Evolutionary conservation across 2,888 invertebrate genomes (phyloP), one percentile per base, ranked within the genome.

Genomic region (Drosophila anomalata): DNA sequence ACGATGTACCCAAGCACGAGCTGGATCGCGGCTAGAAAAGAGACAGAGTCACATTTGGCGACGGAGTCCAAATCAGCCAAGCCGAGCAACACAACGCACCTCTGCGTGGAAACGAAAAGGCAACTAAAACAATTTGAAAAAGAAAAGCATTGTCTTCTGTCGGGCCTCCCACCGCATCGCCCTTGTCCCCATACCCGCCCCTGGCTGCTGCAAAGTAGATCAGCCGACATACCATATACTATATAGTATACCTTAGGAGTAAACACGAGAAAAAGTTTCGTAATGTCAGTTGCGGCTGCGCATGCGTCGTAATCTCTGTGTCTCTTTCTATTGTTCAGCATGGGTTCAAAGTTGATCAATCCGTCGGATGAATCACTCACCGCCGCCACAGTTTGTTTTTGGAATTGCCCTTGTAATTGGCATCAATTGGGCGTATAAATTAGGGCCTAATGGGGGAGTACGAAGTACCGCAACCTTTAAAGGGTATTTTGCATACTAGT

Each of bases 341-440:
- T 59, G 89, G 78, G 84, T 88, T 84, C 89, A 84, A 75, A 87
- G 89, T 78, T 87, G 76, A 88, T 84, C 75, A 75, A 73, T 69
- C 60, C 39, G 65, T 48, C 54, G 63, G 52, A 61, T 70, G 57
- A 62, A 58, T 69, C 74, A 75, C 65, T 75, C 71, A 70, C 42
- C 62, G 61, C 65, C 72, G 58, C 72, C 61, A 59, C 69, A 57
- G 73, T 75, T 73, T 75, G 75, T 73, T 73, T 76, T 61, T 47
- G 61, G 73, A 75, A 75, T 71, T 70, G 73, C 75, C 61, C 46
- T 66, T 65, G 60, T 73, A 73, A 73, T 75, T 70, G 73, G 17
- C 75, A 59, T 24, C 59, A 53, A 69, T 62, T 73, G 56, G 7
- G 54, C 61, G 46, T 56, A 47, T 75, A 66, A 75, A 75, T 76